Evolutionary conservation across 37 sponge, comb jelly and placozoan species (phyloP).

Genomic region (Geodia barretti): DNA sequence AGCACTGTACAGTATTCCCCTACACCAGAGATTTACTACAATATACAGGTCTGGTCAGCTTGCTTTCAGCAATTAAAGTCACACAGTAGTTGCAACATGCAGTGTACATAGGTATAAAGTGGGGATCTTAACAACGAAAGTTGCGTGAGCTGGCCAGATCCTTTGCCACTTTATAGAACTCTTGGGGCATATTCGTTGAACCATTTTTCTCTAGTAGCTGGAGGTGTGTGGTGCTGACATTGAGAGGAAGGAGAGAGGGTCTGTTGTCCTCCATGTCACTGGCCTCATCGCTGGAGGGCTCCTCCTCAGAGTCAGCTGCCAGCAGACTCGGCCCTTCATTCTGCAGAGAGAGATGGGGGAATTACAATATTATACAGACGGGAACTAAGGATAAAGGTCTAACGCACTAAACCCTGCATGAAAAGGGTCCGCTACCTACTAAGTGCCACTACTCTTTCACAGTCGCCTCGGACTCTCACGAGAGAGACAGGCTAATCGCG

Average conservation of each 20-base stretch:
- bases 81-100: neutral
- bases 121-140: neutral
- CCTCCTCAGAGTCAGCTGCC: slow-evolving; percentile 42
- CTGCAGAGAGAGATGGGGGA: too few species aligned
- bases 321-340: slow-evolving; percentile 45
- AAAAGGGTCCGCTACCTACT: too few species aligned
- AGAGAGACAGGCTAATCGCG: too few species aligned
- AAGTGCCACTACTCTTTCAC: too few species aligned
- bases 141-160: too few species aligned
- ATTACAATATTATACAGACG: too few species aligned
- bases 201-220: neutral
- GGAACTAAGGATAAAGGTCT: too few species aligned
- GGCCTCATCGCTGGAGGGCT: slow-evolving; percentile 23
- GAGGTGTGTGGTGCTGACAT: slow-evolving; percentile 15
- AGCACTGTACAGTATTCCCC: neutral
- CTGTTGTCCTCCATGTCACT: slow-evolving; percentile 39
- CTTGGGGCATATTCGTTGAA: neutral
- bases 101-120: neutral
- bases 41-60: too few species aligned
- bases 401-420: too few species aligned
- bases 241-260: slow-evolving; percentile 34
- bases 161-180: too few species aligned
- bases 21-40: slow-evolving; percentile 1
- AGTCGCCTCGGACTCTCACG: too few species aligned
- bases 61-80: too few species aligned